phyloP scores from a whole-genome alignment of 1,140 invertebrate species.

The Orchestia grillus region DNA sequence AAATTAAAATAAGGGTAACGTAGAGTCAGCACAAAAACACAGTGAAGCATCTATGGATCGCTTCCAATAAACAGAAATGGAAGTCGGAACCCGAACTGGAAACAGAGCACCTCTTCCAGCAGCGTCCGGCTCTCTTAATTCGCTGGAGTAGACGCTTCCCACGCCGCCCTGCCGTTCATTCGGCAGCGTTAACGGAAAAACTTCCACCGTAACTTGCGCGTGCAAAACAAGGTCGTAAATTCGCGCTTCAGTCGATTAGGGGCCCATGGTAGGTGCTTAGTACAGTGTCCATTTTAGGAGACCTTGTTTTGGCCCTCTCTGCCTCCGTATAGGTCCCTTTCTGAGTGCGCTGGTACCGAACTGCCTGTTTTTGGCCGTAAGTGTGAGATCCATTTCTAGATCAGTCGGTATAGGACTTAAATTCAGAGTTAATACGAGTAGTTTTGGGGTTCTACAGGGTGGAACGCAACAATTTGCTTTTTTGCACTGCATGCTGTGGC shows the following conservation, averaged over 20 bases:
- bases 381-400: no score
- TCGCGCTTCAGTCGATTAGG: constrained; percentile 5
- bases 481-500: no score
- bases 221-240: neutral
- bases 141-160: no score
- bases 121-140: neutral
- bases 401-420: no score
- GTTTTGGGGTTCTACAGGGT: no score
- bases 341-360: neutral
- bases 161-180: neutral
- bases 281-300: neutral
- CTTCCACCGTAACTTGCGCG: neutral
- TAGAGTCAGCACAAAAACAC: no score
- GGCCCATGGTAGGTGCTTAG: neutral
- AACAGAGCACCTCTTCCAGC: neutral
- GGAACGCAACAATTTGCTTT: no score
- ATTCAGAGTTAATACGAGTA: no score
- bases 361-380: neutral
- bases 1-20: no score
- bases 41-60: no score
- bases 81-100: no score
- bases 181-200: neutral
- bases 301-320: neutral
- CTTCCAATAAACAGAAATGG: no score
- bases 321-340: neutral